These are phyloP conservation scores for Enchytraeus crypticus DNA, from an alignment of 2,888 invertebrate species.

Conservation along the genomic window DNA sequence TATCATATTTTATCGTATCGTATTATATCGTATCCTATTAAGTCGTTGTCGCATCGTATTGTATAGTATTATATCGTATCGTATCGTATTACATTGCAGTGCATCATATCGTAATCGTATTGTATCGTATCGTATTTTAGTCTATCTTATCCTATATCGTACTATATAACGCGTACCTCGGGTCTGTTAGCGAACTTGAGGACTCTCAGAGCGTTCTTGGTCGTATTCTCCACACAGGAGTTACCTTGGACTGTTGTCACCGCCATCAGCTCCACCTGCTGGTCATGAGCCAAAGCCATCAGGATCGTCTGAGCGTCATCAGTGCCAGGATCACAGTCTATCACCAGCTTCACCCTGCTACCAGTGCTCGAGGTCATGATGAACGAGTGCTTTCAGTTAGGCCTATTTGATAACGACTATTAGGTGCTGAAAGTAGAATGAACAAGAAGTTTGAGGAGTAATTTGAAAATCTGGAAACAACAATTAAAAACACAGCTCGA, in stretches of 20 bases:
- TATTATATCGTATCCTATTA: too few species aligned
- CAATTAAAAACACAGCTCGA: too few species aligned
- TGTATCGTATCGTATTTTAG: background rate
- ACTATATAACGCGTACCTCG: too few species aligned
- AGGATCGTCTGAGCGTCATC: conserved; percentile 47
- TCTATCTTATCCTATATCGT: background rate
- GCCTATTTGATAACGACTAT: too few species aligned
- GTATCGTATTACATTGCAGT: background rate
- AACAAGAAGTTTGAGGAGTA: too few species aligned
- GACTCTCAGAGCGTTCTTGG: conserved; percentile 34
- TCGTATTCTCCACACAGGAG: conserved; percentile 29
- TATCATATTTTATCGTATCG: too few species aligned
- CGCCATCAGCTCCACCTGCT: conserved; percentile 56
- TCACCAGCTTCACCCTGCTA: too few species aligned
- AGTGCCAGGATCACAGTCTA: conserved; percentile 45
- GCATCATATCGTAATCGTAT: background rate
- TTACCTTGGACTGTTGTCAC: conserved; percentile 61
- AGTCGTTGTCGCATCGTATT: background rate
- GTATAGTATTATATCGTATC: background rate
- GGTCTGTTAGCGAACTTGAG: conserved; percentile 27
- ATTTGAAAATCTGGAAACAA: too few species aligned
- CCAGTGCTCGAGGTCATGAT: too few species aligned
- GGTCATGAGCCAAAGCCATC: conserved; percentile 39
- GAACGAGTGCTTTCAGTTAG: too few species aligned
- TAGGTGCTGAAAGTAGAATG: too few species aligned